Evolutionary conservation across 2,888 invertebrate genomes (phyloP).

Genomic region (Prenolepis imparis): DNA sequence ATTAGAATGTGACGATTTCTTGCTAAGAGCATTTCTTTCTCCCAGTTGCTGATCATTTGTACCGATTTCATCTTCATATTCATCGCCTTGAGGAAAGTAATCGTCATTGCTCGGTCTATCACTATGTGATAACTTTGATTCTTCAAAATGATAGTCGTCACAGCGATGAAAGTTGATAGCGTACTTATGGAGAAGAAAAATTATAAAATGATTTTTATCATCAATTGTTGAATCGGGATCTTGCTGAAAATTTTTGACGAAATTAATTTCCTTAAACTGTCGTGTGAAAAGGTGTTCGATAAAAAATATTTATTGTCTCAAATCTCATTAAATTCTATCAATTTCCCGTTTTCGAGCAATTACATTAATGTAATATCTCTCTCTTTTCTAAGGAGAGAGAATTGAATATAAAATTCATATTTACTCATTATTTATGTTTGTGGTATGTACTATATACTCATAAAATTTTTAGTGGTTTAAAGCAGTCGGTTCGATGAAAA

Average conservation of each 20-base stretch:
- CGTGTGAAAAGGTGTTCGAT: conserved; percentile 39
- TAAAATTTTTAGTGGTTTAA: background rate
- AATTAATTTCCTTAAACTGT: conserved; percentile 14
- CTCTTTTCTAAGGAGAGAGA: conserved; percentile 67
- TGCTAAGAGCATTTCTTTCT: background rate
- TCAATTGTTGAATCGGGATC: background rate
- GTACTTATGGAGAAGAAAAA: conserved; percentile 3
- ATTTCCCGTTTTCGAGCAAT: conserved; percentile 37
- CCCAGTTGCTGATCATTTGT: conserved; percentile 62
- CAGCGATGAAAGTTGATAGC: background rate
- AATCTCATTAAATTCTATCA: conserved; percentile 48
- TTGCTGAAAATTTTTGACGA: background rate
- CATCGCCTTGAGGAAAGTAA: conserved; percentile 81
- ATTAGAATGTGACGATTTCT: conserved; percentile 15
- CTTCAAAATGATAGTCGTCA: background rate
- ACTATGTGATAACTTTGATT: background rate
- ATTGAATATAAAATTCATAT: conserved; percentile 45
- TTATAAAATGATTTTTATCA: background rate
- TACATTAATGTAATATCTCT: background rate
- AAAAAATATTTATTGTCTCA: conserved; percentile 61
- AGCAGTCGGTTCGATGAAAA: conserved; percentile 63
- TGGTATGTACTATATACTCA: background rate
- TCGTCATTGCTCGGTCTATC: conserved; percentile 78
- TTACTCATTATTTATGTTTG: conserved; percentile 43
- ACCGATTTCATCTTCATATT: conserved; percentile 80